Percentiles rank a stretch among this genome's conserved stretches.
These are phyloP conservation scores for Ormyrus thymus DNA, from an alignment of 2,888 invertebrate genomes.

Conservation along the genomic window DNA sequence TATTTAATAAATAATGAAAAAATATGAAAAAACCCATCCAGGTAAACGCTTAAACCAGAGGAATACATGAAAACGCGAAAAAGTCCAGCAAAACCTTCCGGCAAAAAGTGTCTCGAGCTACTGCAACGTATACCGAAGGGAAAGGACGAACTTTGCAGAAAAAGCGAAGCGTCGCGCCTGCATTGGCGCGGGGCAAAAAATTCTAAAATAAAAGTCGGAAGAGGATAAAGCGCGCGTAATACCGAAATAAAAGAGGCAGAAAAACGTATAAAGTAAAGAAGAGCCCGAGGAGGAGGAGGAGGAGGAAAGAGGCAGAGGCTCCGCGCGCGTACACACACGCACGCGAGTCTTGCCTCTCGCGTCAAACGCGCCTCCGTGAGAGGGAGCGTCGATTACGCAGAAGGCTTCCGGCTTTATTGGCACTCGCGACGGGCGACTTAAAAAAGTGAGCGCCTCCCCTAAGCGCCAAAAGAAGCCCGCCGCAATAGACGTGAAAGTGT, in stretches of 20 bases:
- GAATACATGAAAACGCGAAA: background rate
- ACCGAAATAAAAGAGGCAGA: constrained; percentile 35
- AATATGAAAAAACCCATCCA: background rate
- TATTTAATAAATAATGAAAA: background rate
- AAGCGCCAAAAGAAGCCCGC: background rate
- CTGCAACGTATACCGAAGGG: background rate
- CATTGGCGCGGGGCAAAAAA: constrained; percentile 17
- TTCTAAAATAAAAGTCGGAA: constrained; percentile 29
- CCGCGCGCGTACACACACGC: background rate
- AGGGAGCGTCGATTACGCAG: background rate
- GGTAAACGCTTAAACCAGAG: background rate
- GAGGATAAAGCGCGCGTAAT: constrained; percentile 30
- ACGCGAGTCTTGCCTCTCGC: constrained; percentile 1
- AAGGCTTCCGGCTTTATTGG: constrained; percentile 32
- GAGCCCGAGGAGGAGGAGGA: constrained; percentile 2
- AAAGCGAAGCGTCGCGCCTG: background rate
- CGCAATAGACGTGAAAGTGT: constrained; percentile 12
- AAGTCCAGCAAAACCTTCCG: background rate
- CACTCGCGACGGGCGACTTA: background rate
- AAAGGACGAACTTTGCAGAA: constrained; percentile 1
- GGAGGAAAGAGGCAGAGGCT: background rate
- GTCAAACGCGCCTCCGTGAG: background rate
- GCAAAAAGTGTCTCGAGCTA: constrained; percentile 13
- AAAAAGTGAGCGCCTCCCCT: background rate
- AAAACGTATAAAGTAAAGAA: constrained; percentile 30